Evolutionary conservation across 2,797 vertebrate species (phyloP), one percentile per base, ranked within the genome.

Genomic region (Myotis pilosus): DNA sequence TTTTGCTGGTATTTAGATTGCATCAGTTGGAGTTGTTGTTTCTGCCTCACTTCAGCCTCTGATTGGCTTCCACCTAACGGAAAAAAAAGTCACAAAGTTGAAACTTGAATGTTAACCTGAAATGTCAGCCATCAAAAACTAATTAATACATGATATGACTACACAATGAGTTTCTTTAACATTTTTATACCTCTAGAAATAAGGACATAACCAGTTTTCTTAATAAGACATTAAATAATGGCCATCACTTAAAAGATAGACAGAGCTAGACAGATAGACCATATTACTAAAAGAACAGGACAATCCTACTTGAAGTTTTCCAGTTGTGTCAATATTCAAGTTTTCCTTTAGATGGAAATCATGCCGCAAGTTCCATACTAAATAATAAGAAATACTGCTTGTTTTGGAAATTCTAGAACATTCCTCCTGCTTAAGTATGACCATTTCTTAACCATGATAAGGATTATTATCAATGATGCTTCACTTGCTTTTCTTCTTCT

Each of bases 1-100:
- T 98, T 99, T 98, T 98, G 98, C 95, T 98, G 98, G 44, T 98
- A 96, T 98, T 98, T 99, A 97, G 98, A 98, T 71, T 95, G 94
- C 4, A 87, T 80, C 23, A 96, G 92, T 10, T 97, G 97, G 76
- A 68, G 28, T 20, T 97, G 96, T 97, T 99, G 99, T 23, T 96
- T 99, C 96, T 97, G 97, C 72, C 99, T 98, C 92, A 97, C 99
- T 97, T 98, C 98, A 94, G 89, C 87, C 91, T 99, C 72, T 2
- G 98, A 98, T 44, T 92, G 87, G 16, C 25, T 81, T 53, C 99
- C 99, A 96, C 99, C 99, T 99, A 95, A 74, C n/a, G 95, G 83
- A 89, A 94, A 87, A 90, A 49, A 47, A 47, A 62, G 25, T 76
- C 85, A 76, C 3, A 12, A 92, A 81, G 75, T 60, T 64, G 62